Evolutionary conservation across 2,797 vertebrate genomes (phyloP).

Genomic region (Coccyzus lansbergi): DNA sequence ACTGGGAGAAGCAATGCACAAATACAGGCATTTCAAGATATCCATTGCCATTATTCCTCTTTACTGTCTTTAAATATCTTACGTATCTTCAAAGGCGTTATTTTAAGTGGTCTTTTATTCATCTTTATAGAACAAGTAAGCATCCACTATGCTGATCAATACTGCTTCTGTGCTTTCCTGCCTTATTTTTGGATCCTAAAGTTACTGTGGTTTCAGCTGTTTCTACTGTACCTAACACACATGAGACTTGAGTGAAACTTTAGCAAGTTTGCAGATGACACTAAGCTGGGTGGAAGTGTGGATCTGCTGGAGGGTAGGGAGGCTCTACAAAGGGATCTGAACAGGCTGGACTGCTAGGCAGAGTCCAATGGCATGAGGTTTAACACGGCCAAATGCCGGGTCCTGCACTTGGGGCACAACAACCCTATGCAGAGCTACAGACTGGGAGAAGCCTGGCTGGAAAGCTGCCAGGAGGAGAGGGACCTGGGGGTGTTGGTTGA

Average conservation of each 20-base stretch:
- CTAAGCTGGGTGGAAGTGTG: too few species aligned
- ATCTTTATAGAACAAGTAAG: not conserved
- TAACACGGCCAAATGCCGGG: too few species aligned
- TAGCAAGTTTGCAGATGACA: too few species aligned
- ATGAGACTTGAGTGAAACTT: rapidly evolving
- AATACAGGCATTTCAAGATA: not conserved
- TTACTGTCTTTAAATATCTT: not conserved
- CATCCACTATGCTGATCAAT: not conserved
- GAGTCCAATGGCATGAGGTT: too few species aligned
- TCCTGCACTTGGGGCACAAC: too few species aligned
- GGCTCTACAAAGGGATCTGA: too few species aligned
- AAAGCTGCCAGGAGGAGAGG: too few species aligned
- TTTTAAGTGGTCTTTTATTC: not conserved
- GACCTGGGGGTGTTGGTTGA: too few species aligned
- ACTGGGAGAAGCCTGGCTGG: too few species aligned
- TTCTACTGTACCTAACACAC: not conserved
- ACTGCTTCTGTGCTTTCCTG: not conserved
- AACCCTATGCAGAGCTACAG: too few species aligned
- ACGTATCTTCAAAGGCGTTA: not conserved
- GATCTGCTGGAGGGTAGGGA: too few species aligned
- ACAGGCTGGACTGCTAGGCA: too few species aligned
- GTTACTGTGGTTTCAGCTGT: not conserved
- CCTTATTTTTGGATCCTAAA: not conserved
- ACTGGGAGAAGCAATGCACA: not conserved
- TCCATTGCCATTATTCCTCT: not conserved